phyloP scores from a whole-genome alignment of 92 coral and sea anemone genomes.

The Isaurus tuberculatus region DNA sequence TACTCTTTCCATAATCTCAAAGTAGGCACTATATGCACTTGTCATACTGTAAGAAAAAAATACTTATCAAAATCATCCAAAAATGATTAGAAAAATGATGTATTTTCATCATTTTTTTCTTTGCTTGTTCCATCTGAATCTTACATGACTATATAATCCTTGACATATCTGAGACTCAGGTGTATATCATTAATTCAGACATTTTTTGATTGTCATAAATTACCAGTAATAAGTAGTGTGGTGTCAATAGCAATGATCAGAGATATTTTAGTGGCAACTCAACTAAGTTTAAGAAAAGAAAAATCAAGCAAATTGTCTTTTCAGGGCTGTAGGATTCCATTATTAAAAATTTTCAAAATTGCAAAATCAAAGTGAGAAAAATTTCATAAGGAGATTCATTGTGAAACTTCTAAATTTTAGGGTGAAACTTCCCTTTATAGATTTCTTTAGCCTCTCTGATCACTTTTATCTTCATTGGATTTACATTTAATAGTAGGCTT shows the following conservation, averaged over 20 bases:
- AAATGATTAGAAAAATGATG: not conserved
- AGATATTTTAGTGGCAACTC: conserved; percentile 8
- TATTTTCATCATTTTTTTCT: conserved; percentile 4
- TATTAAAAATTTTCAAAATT: not conserved
- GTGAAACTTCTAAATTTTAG: conserved; percentile 5
- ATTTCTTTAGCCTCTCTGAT: conserved; percentile 13
- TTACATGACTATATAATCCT: not conserved
- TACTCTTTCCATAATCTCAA: not conserved
- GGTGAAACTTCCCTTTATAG: not conserved
- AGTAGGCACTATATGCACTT: conserved; percentile 17
- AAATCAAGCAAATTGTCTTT: not conserved
- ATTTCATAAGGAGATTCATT: not conserved
- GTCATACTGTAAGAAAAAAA: conserved; percentile 8
- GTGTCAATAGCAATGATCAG: not conserved
- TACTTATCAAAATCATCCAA: conserved; percentile 11
- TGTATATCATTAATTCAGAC: no score
- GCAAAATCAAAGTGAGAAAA: not conserved
- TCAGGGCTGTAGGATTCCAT: not conserved
- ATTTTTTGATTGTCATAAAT: no score
- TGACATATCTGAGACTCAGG: no score
- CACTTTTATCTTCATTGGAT: conserved; percentile 10
- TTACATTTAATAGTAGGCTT: conserved; percentile 17
- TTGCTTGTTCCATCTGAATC: not conserved
- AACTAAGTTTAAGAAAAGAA: conserved; percentile 1
- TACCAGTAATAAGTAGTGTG: no score